A percentile compares a stretch with the other conserved stretches of the same genome.
Conservation (phyloP, 2,797 vertebrate species). For the Dicrostonyx torquatus region DNA sequence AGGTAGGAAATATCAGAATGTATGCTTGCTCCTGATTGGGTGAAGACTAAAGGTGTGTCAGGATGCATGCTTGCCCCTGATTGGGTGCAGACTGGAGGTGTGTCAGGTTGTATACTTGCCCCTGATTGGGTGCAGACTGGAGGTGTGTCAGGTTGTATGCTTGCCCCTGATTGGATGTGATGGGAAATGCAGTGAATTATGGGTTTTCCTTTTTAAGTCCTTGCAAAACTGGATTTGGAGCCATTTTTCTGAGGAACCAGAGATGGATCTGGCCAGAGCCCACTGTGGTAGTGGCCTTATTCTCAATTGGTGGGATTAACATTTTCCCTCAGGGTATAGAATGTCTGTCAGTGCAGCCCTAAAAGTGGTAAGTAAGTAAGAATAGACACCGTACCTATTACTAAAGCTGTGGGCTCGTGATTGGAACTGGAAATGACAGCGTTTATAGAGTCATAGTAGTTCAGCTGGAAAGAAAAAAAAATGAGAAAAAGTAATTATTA, state of each 20-base stretch:
- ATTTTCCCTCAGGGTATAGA: neutral
- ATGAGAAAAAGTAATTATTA: slow-evolving; percentile 42
- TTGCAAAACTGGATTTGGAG: neutral
- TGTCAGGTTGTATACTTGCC: neutral
- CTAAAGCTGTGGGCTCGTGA: slow-evolving; percentile 85
- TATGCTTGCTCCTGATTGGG: too few relatives aligned
- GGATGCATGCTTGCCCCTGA: neutral
- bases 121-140: too few relatives aligned
- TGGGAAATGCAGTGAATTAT: neutral
- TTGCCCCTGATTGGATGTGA: neutral
- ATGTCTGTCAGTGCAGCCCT: neutral
- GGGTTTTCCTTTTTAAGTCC: neutral
- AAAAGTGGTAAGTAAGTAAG: neutral
- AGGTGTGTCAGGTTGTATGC: neutral
- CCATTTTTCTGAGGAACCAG: neutral
- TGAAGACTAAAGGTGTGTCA: neutral
- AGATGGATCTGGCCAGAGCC: neutral
- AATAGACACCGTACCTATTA: slow-evolving; percentile 83
- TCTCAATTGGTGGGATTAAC: neutral
- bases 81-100: neutral
- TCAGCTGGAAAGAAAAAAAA: slow-evolving; percentile 85
- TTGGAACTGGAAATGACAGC: slow-evolving; percentile 88
- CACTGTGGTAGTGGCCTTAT: neutral
- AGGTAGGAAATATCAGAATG: neutral
- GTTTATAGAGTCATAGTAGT: slow-evolving; percentile 87